Base-by-base conservation (phyloP, 2,797 vertebrate species). In the Hyperoplus immaculatus region DNA sequence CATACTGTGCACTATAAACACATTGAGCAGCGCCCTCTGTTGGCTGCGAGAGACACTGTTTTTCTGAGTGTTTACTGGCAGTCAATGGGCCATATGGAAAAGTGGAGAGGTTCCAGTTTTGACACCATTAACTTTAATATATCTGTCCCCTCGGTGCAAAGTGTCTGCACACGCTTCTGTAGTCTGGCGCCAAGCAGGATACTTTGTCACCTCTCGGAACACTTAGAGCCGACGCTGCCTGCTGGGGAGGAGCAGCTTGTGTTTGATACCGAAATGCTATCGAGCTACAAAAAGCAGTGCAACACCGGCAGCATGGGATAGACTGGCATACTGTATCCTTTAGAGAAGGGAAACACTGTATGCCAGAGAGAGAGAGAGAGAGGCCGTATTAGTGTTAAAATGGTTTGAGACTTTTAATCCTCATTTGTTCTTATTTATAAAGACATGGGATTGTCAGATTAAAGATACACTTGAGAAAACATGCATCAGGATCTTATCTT, bases 1-100 rank as follows among this genome's bases (percentile, higher is more conserved):
- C 6, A 45, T 42, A 38, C 57, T 29, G 29, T 29, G 29, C 29
- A 21, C 56, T 85, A 53, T 62, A 83, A 80, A 75, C 77, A 55
- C 77, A 72, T 83, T 45, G 67, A 62, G 82, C 84, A 81, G 85
- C 76, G 69, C 87, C 90, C 81, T 85, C 90, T 91, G 63, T 91
- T 92, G 92, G 91, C 64, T n/a, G 56, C 61, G 63, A 14, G 9
- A 60, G 51, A 5, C 51, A 42, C 57, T n/a, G 43, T 13, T 39
- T 46, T 3, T 45, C 14, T 59, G 1, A 46, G 65, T 76, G 67
- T 85, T 86, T 76, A 75, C 66, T 78, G 63, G 14, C 45, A 82
- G 72, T 65, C 69, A 81, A 45, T 63, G 75, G 69, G 41, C 73
- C 73, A 72, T 80, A 70, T 71, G 72, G 85, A 85, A 29, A 63